Evolutionary conservation across 2,888 invertebrate species (phyloP).

Genomic region (Globia sparganii): DNA sequence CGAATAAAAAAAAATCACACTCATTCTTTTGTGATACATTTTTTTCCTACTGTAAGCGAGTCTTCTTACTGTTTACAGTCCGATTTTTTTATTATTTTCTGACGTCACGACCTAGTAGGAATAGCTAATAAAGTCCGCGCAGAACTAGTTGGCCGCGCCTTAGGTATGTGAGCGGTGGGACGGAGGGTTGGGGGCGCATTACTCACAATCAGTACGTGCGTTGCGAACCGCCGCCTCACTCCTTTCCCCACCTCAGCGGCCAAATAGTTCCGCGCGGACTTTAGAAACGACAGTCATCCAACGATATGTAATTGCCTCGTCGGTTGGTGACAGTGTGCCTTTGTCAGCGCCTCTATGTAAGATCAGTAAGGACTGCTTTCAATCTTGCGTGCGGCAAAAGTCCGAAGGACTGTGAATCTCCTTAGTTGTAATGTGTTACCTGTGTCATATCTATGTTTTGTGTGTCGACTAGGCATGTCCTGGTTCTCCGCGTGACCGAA

Average conservation of each 20-base stretch:
- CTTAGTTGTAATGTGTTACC: conserved; percentile 69
- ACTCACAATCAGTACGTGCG: too few species aligned
- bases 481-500: conserved; percentile 89
- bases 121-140: too few species aligned
- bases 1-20: too few species aligned
- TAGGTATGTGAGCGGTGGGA: too few species aligned
- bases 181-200: too few species aligned
- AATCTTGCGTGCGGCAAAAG: background rate
- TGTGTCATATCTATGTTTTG: conserved; percentile 85
- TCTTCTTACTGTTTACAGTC: background rate
- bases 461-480: conserved; percentile 83
- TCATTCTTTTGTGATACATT: background rate
- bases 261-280: too few species aligned
- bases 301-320: background rate
- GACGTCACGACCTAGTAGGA: background rate
- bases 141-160: too few species aligned
- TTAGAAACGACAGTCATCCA: background rate
- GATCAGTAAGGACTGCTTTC: background rate
- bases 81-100: background rate
- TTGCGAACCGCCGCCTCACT: too few species aligned
- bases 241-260: too few species aligned
- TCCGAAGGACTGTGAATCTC: background rate
- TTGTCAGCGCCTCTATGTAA: background rate
- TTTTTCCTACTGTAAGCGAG: background rate
- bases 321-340: background rate